These are phyloP conservation scores for Sorex maritimensis DNA, from an alignment of 2,797 vertebrate species.

Conservation along the genomic window DNA sequence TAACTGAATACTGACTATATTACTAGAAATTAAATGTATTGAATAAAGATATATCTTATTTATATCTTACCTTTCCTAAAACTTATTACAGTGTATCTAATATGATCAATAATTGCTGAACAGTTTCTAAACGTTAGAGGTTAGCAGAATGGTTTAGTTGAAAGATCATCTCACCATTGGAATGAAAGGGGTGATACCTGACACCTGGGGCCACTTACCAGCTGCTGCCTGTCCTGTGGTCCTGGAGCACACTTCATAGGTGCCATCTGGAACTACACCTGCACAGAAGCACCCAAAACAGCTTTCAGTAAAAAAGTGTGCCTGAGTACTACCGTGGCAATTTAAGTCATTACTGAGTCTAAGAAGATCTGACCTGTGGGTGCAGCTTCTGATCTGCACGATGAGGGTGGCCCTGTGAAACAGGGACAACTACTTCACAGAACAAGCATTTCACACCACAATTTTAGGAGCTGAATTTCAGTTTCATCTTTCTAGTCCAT, in stretches of 20 bases:
- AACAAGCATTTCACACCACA: too few relatives aligned
- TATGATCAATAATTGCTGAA: not conserved
- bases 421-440: too few relatives aligned
- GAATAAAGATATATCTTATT: not conserved
- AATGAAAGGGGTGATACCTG: not conserved
- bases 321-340: too few relatives aligned
- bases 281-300: slow-evolving; percentile 33
- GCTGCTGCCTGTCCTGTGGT: slow-evolving; percentile 97
- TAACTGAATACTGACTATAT: not conserved
- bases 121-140: too few relatives aligned
- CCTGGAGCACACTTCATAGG: slow-evolving; percentile 99
- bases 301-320: not conserved
- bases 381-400: too few relatives aligned
- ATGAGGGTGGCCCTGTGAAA: too few relatives aligned
- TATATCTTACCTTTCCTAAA: slow-evolving; percentile 36
- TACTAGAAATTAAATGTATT: slow-evolving; percentile 47
- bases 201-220: slow-evolving; percentile 89
- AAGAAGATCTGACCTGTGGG: too few relatives aligned
- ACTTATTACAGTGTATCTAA: not conserved
- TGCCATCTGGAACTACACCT: slow-evolving; percentile 99
- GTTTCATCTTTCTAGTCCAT: too few relatives aligned
- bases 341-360: too few relatives aligned
- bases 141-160: too few relatives aligned
- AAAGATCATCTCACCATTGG: too few relatives aligned
- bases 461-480: too few relatives aligned